Base-by-base conservation (phyloP, 2,888 invertebrate species). In the Mythimna vitellina region DNA sequence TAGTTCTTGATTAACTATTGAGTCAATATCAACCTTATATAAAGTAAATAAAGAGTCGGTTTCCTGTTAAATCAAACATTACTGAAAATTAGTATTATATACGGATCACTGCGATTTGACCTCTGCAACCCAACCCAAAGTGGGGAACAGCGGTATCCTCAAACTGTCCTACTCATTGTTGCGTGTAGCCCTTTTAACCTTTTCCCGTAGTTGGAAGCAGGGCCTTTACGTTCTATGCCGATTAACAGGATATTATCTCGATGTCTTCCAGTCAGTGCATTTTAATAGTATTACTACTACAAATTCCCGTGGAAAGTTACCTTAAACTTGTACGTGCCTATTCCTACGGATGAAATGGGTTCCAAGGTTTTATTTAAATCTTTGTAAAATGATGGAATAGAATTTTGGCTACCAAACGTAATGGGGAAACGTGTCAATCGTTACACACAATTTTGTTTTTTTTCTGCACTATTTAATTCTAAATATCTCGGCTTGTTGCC, bases 401-500 rank as follows among this genome's bases (percentile, higher is more conserved):
- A 62, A 76, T 77, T 51, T 77, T 76, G 65, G 71, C 77, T 65
- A 62, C 71, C n/a, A 57, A 76, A 56, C 61, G 8, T 69, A 76
- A 75, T 69, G 51, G 51, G 58, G 35, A 29, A 76, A 61, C 66
- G 49, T 78, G 63, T 78, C 73, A 78, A 77, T 78, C 73, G 78
- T 72, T 67, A 67, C 60, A 67, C 32, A n/a, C 14, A 46, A 49
- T 49, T 66, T 64, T 56, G 32, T 68, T 78, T 72, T 78, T 73
- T 61, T 67, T 62, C n/a, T 53, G n/a, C 46, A 57, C 46, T 35
- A 42, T 62, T 71, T 71, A 73, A 76, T 72, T 49, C 61, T 62
- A 63, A 71, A 64, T 62, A 73, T 77, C 58, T 79, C 79, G 83
- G 82, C 80, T 46, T 73, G 62, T 63, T 82, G 83, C 84, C 84